These are phyloP conservation scores for Pelvicachromis taeniatus DNA, from an alignment of 2,113 vertebrate species.

Conservation along the genomic window DNA sequence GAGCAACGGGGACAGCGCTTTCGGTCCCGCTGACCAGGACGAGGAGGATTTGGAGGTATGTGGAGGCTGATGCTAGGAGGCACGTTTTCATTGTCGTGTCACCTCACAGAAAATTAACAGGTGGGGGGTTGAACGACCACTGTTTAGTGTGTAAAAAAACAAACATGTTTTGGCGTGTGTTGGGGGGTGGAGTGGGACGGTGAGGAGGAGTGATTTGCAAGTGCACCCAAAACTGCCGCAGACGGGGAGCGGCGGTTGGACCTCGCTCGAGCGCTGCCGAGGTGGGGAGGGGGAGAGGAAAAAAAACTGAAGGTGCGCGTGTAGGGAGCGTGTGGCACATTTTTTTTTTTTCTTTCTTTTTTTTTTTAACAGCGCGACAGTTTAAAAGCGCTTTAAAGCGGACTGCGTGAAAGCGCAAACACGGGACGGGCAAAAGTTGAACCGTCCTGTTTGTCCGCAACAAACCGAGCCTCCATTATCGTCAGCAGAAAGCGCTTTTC, in stretches of 20 bases:
- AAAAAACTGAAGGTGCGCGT: conserved; percentile 64
- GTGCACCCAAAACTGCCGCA: conserved; percentile 76
- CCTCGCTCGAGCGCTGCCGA: conserved; percentile 66
- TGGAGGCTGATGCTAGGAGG: conserved; percentile 5
- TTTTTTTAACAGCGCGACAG: background rate
- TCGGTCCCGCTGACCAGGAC: conserved; percentile 69
- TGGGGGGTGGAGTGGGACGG: conserved; percentile 11
- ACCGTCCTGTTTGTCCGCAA: conserved; percentile 6
- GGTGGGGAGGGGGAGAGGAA: background rate
- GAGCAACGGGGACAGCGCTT: conserved; percentile 75
- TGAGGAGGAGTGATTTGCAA: conserved; percentile 66
- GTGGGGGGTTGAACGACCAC: conserved; percentile 12
- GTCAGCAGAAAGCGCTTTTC: conserved; percentile 64
- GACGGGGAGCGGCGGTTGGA: conserved; percentile 78
- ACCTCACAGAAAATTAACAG: conserved; percentile 32
- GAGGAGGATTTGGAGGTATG: conserved; percentile 72
- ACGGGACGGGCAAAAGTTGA: conserved; percentile 42
- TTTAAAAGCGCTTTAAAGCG: background rate
- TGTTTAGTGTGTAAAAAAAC: background rate
- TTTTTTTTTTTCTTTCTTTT: background rate
- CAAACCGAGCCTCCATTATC: conserved; percentile 55
- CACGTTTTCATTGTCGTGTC: conserved; percentile 18
- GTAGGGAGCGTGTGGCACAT: background rate
- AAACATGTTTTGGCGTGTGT: background rate
- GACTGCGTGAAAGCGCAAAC: background rate